Evolutionary conservation across 1,140 invertebrate genomes (phyloP).

Genomic region (Bombyx mori): ASM3026992v2 NC_085120.1:2078001-2078500

Average conservation of each 20-base stretch:
- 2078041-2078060: no score
- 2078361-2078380: constrained; percentile 84
- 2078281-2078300: constrained; percentile 75
- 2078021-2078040: no score
- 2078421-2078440: constrained; percentile 83
- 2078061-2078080: no score
- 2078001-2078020: no score
- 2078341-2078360: constrained; percentile 94
- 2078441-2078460: constrained; percentile 85
- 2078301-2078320: constrained; percentile 92
- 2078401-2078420: constrained; percentile 84
- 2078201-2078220: no score
- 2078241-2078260: not conserved
- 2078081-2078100: no score
- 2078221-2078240: no score
- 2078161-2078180: no score
- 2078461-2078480: constrained; percentile 80
- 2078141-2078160: no score
- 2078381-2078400: constrained; percentile 85
- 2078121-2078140: no score
- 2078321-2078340: constrained; percentile 89
- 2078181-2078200: no score
- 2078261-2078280: constrained; percentile 5
- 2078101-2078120: no score
- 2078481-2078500: constrained; percentile 77